Evolutionary conservation across 1,140 invertebrate species (phyloP), one percentile per base, ranked within the genome.

Genomic region (Paraescarpia echinospica): DNA sequence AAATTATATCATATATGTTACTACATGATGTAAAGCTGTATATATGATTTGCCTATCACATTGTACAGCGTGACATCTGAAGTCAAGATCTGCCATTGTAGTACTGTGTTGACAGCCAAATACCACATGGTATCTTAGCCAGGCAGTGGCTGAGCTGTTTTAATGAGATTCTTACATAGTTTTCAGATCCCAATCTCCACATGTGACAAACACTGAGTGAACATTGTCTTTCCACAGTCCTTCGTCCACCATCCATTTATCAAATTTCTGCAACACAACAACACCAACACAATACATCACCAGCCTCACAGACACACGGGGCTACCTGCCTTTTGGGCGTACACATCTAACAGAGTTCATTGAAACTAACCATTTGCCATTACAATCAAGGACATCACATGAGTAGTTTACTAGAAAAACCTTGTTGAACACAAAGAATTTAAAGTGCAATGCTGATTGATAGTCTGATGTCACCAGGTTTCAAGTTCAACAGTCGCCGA

Each of bases 161-260:
- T 27, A 77, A 77, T 77, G 59, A 77, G 22, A 77, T 90, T 33
- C 95, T 95, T 95, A 96, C 97, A 97, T 97, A 0, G 95, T 95
- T 93, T 96, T 96, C 18, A 97, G 95, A 95, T 97, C 97, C 97
- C 97, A 97, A 95, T 97, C 97, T 31, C 97, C 97, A 94, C 96
- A 97, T 0, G 97, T 97, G 4, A 97, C 96, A 95, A 97, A 97
- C 41, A 95, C 94, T 93, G 95, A 96, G n/a, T 94, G 95, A 0
- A 91, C 77, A 18, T 51, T 59, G 18, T 94, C 92, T 8, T 95
- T 93, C n/a, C 95, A 92, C 34, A 96, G 92, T 22, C 94, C 93
- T 92, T 96, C 95, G n/a, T 95, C 93, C 31, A 94, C 35, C 94
- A 96, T 95, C 96, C 96, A 97, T n/a, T 94, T 89, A 89, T 96